Evolutionary conservation across 2,113 vertebrate genomes (phyloP).

Genomic region (Numenius arquata): DNA sequence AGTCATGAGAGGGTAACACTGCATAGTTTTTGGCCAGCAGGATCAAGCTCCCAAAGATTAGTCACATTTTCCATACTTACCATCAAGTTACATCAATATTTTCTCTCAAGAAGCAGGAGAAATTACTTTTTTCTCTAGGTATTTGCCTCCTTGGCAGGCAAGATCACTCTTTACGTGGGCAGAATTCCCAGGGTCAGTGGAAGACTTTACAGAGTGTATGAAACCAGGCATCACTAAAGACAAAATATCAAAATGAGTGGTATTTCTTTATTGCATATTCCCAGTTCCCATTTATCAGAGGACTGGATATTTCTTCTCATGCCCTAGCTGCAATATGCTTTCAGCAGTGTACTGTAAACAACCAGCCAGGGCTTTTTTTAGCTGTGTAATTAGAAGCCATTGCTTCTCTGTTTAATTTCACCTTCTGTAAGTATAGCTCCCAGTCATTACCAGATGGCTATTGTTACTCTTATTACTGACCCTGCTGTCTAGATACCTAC

Average conservation of each 20-base stretch:
- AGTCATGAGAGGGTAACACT: not conserved
- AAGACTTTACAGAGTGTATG: not conserved
- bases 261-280: not conserved
- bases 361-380: not conserved
- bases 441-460: constrained; percentile 12
- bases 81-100: not conserved
- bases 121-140: not conserved
- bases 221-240: not conserved
- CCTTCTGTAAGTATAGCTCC: not conserved
- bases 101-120: not conserved
- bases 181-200: not conserved
- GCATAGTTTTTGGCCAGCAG: not conserved
- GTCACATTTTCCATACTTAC: not conserved
- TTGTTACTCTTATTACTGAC: not conserved
- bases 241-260: not conserved
- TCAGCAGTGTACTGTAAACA: not conserved
- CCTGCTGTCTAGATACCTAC: not conserved
- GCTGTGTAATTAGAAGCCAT: not conserved
- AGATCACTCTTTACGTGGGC: not conserved
- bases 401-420: constrained; percentile 22
- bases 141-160: not conserved
- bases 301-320: not conserved
- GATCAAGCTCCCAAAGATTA: not conserved
- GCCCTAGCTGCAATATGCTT: not conserved
- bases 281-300: not conserved